phyloP scores from a whole-genome alignment of 1,140 invertebrate species.

The Drosophila trapezifrons region DNA sequence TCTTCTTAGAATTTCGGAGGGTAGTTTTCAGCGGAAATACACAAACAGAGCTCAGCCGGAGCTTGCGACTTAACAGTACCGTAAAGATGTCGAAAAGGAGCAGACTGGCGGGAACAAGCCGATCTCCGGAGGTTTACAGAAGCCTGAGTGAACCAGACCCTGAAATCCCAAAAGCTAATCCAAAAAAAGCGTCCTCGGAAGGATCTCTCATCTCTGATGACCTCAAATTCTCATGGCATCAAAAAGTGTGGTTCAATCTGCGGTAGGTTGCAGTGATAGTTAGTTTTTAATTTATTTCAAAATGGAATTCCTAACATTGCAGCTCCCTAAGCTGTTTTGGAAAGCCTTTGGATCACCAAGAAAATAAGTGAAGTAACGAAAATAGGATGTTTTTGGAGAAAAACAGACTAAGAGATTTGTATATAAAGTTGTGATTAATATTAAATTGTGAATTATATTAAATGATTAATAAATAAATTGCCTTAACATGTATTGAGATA shows the following conservation, averaged over 20 bases:
- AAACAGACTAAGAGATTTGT: neutral
- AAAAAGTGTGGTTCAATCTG: slow-evolving; percentile 8
- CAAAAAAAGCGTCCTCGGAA: neutral
- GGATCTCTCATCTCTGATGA: slow-evolving; percentile 2
- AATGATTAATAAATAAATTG: neutral
- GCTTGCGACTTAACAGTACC: slow-evolving; percentile 8
- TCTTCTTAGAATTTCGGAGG: slow-evolving; percentile 1
- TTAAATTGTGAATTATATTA: too few species aligned
- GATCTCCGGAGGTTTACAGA: slow-evolving; percentile 27
- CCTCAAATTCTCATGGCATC: slow-evolving; percentile 5
- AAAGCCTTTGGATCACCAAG: neutral
- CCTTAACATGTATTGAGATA: neutral
- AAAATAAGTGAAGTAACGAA: neutral
- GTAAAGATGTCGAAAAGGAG: slow-evolving; percentile 5
- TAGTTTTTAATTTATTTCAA: neutral
- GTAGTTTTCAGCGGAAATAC: neutral
- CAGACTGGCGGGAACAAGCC: neutral
- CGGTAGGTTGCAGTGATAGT: neutral
- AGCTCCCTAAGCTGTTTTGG: slow-evolving; percentile 8
- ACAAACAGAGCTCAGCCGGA: neutral
- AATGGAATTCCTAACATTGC: neutral
- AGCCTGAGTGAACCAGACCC: slow-evolving; percentile 9
- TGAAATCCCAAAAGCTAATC: too few species aligned
- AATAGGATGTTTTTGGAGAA: neutral
- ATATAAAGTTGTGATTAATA: neutral